A percentile compares a stretch with the other conserved stretches of the same genome.
These are phyloP conservation scores for Clistopyga incitator DNA, from an alignment of 2,888 invertebrate species.

Conservation along the genomic window DNA sequence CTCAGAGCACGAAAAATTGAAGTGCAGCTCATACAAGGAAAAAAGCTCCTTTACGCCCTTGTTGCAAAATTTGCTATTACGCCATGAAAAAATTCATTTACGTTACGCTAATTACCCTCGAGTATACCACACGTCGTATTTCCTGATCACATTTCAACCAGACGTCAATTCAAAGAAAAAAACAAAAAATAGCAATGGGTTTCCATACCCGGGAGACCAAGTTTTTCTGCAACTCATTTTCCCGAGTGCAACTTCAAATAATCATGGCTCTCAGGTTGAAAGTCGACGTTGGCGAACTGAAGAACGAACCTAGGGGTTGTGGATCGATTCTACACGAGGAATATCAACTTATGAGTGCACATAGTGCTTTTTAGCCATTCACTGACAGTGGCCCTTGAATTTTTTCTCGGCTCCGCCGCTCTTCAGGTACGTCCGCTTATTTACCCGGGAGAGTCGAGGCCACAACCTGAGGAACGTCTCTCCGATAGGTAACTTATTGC, in stretches of 20 bases:
- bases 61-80: no score
- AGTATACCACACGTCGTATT: no score
- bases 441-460: background rate
- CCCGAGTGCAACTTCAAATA: slow-evolving; percentile 82
- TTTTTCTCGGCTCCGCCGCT: background rate
- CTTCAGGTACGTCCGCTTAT: background rate
- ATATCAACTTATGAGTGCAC: slow-evolving; percentile 5
- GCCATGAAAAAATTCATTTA: no score
- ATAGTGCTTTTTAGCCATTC: background rate
- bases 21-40: no score
- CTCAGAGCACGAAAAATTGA: no score
- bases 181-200: background rate
- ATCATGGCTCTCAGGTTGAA: slow-evolving; percentile 74
- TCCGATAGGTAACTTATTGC: slow-evolving; percentile 41
- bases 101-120: no score
- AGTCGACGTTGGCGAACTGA: background rate
- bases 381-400: background rate
- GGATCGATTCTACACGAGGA: slow-evolving; percentile 23
- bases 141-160: no score
- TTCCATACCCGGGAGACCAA: background rate
- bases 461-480: slow-evolving; percentile 20
- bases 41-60: no score
- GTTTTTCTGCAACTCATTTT: slow-evolving; percentile 77
- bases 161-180: no score
- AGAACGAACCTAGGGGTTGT: background rate